phyloP scores from a whole-genome alignment of 2,888 invertebrate genomes.

The Cynaeus angustus region DNA sequence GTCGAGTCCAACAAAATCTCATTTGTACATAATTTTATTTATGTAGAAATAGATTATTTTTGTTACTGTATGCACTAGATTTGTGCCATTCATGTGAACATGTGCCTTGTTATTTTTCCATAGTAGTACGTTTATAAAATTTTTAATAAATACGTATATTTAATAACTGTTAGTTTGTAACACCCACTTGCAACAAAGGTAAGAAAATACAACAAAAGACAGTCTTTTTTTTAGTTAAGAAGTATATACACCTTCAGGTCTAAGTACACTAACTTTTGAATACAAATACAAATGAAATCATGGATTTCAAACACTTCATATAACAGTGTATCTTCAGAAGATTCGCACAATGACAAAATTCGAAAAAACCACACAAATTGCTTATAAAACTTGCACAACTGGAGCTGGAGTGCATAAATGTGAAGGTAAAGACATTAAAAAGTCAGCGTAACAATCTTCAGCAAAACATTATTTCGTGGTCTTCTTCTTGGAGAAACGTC shows the following conservation, averaged over 20 bases:
- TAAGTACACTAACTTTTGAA: slow-evolving; percentile 11
- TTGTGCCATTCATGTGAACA: slow-evolving; percentile 66
- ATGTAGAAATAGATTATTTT: slow-evolving; percentile 57
- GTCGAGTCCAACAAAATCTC: slow-evolving; percentile 58
- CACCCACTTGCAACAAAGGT: not conserved
- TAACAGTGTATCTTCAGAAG: slow-evolving; percentile 7
- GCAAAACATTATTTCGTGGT: slow-evolving; percentile 38
- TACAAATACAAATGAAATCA: slow-evolving; percentile 24
- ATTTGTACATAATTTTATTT: slow-evolving; percentile 61
- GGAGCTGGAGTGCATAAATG: slow-evolving; percentile 5
- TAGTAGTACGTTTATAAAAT: slow-evolving; percentile 66
- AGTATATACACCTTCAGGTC: slow-evolving; percentile 15
- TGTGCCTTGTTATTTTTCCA: slow-evolving; percentile 65
- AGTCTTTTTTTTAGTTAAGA: not conserved
- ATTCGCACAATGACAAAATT: not conserved
- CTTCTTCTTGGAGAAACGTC: slow-evolving; percentile 50
- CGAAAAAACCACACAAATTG: slow-evolving; percentile 1
- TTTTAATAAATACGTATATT: slow-evolving; percentile 63
- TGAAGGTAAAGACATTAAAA: slow-evolving; percentile 8
- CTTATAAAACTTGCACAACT: not conserved
- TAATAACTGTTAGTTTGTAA: slow-evolving; percentile 22
- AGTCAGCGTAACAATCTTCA: slow-evolving; percentile 2
- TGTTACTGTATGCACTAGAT: slow-evolving; percentile 63
- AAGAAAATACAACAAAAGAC: slow-evolving; percentile 5
- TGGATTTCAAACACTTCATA: slow-evolving; percentile 27